A percentile compares a stretch with the other conserved stretches of the same genome.
These are phyloP conservation scores for Datnioides undecimradiatus DNA, from an alignment of 2,113 vertebrate genomes.

Conservation along the genomic window DNA sequence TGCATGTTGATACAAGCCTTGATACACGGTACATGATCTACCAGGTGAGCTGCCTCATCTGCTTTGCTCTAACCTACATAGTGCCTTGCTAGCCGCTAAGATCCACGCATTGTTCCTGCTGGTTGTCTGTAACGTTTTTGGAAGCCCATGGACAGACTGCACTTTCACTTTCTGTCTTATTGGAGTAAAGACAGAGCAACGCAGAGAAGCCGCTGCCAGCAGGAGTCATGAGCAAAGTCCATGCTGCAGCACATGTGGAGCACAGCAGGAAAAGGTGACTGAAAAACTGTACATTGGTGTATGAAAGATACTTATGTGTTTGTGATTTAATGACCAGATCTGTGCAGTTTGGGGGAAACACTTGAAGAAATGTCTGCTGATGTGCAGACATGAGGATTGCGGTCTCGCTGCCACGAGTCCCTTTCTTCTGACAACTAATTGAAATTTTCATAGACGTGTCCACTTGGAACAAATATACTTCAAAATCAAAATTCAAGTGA, in stretches of 20 bases:
- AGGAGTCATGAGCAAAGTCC: slow-evolving; percentile 17
- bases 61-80: background rate
- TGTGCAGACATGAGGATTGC: too few species aligned
- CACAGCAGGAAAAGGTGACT: slow-evolving; percentile 67
- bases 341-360: too few species aligned
- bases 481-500: background rate
- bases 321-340: too few species aligned
- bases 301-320: background rate
- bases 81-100: background rate
- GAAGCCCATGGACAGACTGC: background rate
- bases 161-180: slow-evolving; percentile 30
- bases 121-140: background rate
- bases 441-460: background rate
- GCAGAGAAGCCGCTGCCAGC: slow-evolving; percentile 22
- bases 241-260: slow-evolving; percentile 21
- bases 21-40: too few species aligned
- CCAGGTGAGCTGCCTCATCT: too few species aligned
- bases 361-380: too few species aligned
- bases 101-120: background rate
- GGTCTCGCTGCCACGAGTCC: too few species aligned
- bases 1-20: too few species aligned
- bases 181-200: slow-evolving; percentile 58
- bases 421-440: too few species aligned
- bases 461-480: background rate
- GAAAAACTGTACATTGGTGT: background rate